These are phyloP conservation scores for Seriola dumerili DNA, from an alignment of 2,113 vertebrate species.

Conservation along the genomic window DNA sequence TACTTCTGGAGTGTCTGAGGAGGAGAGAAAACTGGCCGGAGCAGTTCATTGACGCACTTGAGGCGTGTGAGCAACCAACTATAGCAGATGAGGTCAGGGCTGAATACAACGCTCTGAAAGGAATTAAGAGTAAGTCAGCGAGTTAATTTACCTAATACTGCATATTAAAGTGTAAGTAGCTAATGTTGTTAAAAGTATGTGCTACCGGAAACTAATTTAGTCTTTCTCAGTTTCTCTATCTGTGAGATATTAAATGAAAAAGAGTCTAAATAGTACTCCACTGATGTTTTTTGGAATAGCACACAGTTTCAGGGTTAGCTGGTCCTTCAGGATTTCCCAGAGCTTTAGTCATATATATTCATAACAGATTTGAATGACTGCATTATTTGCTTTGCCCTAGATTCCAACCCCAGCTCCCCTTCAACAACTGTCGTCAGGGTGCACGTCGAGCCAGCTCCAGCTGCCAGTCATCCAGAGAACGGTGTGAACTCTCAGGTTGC, in stretches of 20 bases:
- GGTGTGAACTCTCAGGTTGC: constrained; percentile 19
- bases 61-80: constrained; percentile 31
- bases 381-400: constrained; percentile 51
- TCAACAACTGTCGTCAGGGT: constrained; percentile 57
- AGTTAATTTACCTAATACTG: neutral
- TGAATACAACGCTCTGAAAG: constrained; percentile 72
- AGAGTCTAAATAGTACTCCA: neutral
- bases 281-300: neutral
- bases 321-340: neutral
- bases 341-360: neutral
- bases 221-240: neutral
- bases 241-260: neutral
- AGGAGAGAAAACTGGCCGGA: constrained; percentile 83
- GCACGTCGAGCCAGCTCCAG: constrained; percentile 71
- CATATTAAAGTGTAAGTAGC: neutral
- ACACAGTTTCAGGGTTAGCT: neutral
- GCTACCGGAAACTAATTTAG: neutral
- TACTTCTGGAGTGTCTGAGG: constrained; percentile 80
- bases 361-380: constrained; percentile 7
- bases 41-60: constrained; percentile 78
- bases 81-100: constrained; percentile 71
- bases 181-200: neutral
- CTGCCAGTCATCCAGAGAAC: constrained; percentile 44
- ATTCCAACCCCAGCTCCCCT: constrained; percentile 50
- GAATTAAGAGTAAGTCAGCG: constrained; percentile 45